phyloP scores from a whole-genome alignment of 1,140 invertebrate species.

The Caenorhabditis briggsae region DNA sequence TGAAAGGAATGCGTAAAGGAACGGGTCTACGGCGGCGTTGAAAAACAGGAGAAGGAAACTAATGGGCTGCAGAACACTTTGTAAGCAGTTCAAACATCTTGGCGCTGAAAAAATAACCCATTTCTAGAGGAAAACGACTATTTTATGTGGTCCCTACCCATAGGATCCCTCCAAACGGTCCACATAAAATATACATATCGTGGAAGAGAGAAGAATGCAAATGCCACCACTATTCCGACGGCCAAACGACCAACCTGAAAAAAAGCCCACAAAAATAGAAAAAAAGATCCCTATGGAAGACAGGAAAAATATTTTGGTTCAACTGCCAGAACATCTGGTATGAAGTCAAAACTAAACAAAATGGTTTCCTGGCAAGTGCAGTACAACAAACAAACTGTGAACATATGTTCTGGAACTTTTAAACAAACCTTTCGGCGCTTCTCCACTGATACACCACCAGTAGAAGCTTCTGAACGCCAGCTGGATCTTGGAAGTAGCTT shows the following conservation, averaged over 20 bases:
- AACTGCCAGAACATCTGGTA: not conserved
- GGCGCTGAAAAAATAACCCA: constrained; percentile 68
- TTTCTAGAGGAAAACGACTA: not conserved
- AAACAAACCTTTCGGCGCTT: constrained; percentile 58
- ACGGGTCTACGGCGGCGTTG: constrained; percentile 74
- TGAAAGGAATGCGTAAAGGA: constrained; percentile 75
- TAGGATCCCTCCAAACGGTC: constrained; percentile 72
- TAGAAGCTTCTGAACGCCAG: constrained; percentile 54
- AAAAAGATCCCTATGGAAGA: not conserved
- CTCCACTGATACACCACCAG: constrained; percentile 59
- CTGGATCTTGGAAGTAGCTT: constrained; percentile 54
- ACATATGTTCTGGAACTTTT: constrained; percentile 44
- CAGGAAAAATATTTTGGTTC: not conserved
- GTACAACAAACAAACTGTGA: constrained; percentile 44
- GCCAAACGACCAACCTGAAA: constrained; percentile 67
- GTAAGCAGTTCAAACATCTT: constrained; percentile 73
- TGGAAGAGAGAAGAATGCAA: constrained; percentile 73
- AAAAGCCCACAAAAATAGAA: not conserved
- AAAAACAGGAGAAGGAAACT: constrained; percentile 73
- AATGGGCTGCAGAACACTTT: constrained; percentile 73
- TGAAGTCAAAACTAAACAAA: constrained; percentile 23
- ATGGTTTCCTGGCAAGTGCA: not conserved
- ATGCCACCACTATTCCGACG: constrained; percentile 73
- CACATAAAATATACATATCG: constrained; percentile 75
- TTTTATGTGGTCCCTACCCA: constrained; percentile 63